phyloP scores from a whole-genome alignment of 92 coral and sea anemone genomes.

The Epizoanthus ramosus region DNA sequence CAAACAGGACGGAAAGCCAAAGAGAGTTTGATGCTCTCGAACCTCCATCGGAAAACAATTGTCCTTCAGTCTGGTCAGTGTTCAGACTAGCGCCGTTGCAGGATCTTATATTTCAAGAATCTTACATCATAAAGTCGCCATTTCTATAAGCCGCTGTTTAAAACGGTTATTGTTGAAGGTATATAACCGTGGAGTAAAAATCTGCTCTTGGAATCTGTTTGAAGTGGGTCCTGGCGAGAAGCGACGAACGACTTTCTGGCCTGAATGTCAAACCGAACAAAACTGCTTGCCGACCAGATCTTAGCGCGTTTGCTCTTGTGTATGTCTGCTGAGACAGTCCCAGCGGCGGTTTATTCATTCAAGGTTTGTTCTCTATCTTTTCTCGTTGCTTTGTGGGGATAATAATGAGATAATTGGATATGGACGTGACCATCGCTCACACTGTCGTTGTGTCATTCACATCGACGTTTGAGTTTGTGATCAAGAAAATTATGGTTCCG shows the following conservation, averaged over 20 bases:
- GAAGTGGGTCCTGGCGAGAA: constrained; percentile 7
- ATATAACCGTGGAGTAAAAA: background rate
- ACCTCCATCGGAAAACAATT: background rate
- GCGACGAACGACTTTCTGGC: constrained; percentile 16
- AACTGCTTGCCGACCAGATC: background rate
- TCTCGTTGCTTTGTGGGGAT: background rate
- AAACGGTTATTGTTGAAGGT: background rate
- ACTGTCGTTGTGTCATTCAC: too few species aligned
- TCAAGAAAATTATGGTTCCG: too few species aligned
- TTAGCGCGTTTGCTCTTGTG: constrained; percentile 5
- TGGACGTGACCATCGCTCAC: background rate
- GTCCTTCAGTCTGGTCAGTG: constrained; percentile 24
- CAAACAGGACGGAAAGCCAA: background rate
- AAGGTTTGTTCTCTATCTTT: constrained; percentile 28
- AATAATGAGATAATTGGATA: background rate
- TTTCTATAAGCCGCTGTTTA: background rate
- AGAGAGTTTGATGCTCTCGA: background rate
- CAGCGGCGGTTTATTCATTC: background rate
- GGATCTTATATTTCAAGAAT: background rate
- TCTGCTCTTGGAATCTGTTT: background rate
- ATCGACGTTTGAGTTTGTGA: too few species aligned
- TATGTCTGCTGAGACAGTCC: background rate
- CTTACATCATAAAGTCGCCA: constrained; percentile 14
- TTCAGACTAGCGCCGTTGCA: background rate
- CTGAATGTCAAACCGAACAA: constrained; percentile 2